phyloP scores from a whole-genome alignment of 2,888 invertebrate species.

The Agelastica alni region DNA sequence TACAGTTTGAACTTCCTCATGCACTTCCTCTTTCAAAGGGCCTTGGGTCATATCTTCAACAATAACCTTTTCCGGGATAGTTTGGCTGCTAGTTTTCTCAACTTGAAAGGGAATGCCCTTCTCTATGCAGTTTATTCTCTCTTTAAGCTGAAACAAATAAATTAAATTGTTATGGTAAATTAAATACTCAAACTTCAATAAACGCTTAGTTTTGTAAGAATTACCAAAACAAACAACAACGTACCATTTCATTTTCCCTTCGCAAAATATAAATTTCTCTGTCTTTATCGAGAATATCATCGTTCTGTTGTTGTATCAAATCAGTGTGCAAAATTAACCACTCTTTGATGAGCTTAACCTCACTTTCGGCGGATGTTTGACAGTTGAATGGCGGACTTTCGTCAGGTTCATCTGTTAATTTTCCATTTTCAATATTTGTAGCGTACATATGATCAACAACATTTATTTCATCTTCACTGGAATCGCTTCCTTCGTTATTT shows the following conservation, averaged over 20 bases:
- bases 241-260: conserved; percentile 80
- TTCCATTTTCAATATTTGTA: conserved; percentile 56
- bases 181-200: background rate
- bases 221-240: conserved; percentile 37
- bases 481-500: conserved; percentile 28
- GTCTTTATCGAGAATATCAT: conserved; percentile 79
- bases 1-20: conserved; percentile 40
- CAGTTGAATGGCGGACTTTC: conserved; percentile 36
- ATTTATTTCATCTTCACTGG: conserved; percentile 42
- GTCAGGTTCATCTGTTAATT: conserved; percentile 31
- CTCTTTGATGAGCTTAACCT: conserved; percentile 75
- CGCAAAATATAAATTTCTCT: conserved; percentile 72
- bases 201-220: conserved; percentile 6
- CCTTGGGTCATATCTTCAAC: conserved; percentile 54
- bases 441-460: conserved; percentile 77
- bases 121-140: conserved; percentile 70
- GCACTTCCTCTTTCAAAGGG: conserved; percentile 48
- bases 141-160: conserved; percentile 48
- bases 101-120: conserved; percentile 57
- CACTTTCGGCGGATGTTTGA: conserved; percentile 56
- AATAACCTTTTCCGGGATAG: conserved; percentile 32
- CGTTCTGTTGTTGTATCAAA: conserved; percentile 88
- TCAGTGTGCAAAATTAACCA: conserved; percentile 82
- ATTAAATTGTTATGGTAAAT: background rate
- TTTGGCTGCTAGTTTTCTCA: conserved; percentile 28